Evolutionary conservation across 2,797 vertebrate genomes (phyloP).

Genomic region (Muscicapa striata): DNA sequence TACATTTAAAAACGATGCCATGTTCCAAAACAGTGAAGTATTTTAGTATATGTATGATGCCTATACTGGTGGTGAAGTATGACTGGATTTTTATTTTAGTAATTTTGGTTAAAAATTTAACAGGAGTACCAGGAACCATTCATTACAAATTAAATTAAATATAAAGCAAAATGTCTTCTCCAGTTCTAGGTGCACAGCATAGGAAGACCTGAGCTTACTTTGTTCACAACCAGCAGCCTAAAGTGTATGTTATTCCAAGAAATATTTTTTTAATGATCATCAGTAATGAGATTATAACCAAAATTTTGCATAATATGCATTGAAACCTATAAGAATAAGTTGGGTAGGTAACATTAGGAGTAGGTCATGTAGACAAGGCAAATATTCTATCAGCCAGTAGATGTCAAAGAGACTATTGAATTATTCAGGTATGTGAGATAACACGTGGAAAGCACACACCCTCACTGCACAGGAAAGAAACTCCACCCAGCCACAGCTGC

Average conservation of each 20-base stretch:
- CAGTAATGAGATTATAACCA: neutral
- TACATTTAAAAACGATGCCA: neutral
- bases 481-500: neutral
- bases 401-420: slow-evolving; percentile 7
- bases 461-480: neutral
- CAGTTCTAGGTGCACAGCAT: neutral
- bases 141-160: neutral
- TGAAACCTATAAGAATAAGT: neutral
- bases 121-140: neutral
- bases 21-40: neutral
- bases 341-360: neutral
- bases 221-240: neutral
- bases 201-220: neutral
- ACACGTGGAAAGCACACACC: neutral
- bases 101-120: neutral
- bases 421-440: neutral
- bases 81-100: neutral
- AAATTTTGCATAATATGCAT: neutral
- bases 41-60: neutral
- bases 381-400: neutral
- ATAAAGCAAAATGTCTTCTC: neutral
- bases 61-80: neutral
- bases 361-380: neutral
- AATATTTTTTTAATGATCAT: neutral
- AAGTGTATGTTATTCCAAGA: neutral